Conservation (phyloP, 1,140 invertebrate species). For the Neodiprion fabricii region DNA sequence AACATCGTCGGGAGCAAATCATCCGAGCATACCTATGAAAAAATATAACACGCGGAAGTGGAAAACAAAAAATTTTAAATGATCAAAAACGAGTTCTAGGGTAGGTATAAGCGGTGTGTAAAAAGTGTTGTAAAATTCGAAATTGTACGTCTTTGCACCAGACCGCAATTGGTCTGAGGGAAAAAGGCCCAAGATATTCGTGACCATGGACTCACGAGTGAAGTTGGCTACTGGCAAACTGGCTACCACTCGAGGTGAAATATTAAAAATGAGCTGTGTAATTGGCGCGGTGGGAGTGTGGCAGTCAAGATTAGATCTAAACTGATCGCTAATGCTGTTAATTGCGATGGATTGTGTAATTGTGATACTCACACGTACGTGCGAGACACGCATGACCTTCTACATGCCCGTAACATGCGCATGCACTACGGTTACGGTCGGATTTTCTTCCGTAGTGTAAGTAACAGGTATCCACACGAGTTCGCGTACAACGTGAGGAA, state of each 20-base stretch:
- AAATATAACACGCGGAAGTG: too few relatives aligned
- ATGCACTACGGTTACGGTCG: background rate
- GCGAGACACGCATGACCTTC: background rate
- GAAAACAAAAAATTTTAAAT: too few relatives aligned
- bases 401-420: background rate
- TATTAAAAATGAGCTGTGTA: conserved; percentile 38
- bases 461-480: conserved; percentile 4
- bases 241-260: conserved; percentile 34
- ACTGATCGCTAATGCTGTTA: conserved; percentile 38
- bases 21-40: background rate
- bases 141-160: background rate
- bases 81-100: too few relatives aligned
- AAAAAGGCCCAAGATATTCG: background rate
- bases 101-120: too few relatives aligned
- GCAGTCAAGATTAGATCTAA: conserved; percentile 39
- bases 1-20: too few relatives aligned
- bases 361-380: conserved; percentile 19
- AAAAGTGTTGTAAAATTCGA: background rate
- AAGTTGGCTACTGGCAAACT: too few relatives aligned
- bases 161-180: background rate
- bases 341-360: conserved; percentile 44
- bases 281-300: conserved; percentile 36
- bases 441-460: background rate
- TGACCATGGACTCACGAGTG: background rate
- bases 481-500: background rate